Conservation (phyloP, 2,113 vertebrate genomes). For the Engraulis encrasicolus region DNA sequence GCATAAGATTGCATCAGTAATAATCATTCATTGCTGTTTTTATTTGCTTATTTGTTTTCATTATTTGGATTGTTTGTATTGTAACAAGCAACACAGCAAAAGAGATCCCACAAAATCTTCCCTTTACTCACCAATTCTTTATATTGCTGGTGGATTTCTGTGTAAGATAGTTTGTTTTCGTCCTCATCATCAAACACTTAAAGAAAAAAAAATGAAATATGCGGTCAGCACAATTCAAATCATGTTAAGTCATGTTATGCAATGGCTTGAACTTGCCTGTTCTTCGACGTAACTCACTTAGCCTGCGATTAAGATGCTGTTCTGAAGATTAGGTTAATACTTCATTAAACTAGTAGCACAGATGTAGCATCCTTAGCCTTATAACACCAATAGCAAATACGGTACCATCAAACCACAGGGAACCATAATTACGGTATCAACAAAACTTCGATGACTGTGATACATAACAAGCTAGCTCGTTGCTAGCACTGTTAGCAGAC, state of each 20-base stretch:
- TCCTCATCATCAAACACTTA: slow-evolving; percentile 98
- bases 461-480: background rate
- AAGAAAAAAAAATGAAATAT: slow-evolving; percentile 36
- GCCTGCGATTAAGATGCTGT: background rate
- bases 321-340: background rate
- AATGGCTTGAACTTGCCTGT: background rate
- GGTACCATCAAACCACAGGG: background rate
- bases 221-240: background rate
- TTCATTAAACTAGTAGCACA: background rate
- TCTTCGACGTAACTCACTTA: background rate
- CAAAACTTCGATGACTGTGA: no score
- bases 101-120: background rate
- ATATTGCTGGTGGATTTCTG: slow-evolving; percentile 95
- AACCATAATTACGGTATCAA: background rate
- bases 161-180: slow-evolving; percentile 95
- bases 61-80: no score
- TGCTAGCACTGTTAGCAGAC: background rate
- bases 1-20: no score
- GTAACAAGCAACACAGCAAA: background rate
- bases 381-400: background rate
- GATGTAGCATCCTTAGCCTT: background rate
- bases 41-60: no score
- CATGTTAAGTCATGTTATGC: background rate
- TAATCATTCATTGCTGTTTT: background rate
- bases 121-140: slow-evolving; percentile 87